These are phyloP conservation scores for Paracyclopina nana DNA, from an alignment of 1,140 invertebrate genomes.

Conservation along the genomic window DNA sequence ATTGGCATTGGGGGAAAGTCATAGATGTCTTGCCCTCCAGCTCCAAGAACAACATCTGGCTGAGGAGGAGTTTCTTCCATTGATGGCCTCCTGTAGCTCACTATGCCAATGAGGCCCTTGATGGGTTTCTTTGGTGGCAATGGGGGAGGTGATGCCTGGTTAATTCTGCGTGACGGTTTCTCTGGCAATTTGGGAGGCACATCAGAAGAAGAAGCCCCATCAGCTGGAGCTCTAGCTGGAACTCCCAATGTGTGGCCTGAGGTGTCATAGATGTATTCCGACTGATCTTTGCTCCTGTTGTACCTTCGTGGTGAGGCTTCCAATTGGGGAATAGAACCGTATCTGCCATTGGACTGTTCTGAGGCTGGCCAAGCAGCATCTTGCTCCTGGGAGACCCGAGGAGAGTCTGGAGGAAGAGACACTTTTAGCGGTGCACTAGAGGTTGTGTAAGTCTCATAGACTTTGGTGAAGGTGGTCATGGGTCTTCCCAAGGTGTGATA, in stretches of 20 bases:
- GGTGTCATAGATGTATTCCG: conserved; percentile 1
- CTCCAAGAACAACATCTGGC: too few relatives aligned
- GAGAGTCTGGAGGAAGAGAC: conserved; percentile 6
- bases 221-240: background rate
- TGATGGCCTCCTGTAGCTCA: too few relatives aligned
- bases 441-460: too few relatives aligned
- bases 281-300: background rate
- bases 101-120: too few relatives aligned
- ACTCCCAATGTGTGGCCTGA: too few relatives aligned
- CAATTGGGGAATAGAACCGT: conserved; percentile 14
- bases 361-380: too few relatives aligned
- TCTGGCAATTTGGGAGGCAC: conserved; percentile 11
- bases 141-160: conserved; percentile 10
- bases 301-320: conserved; percentile 15
- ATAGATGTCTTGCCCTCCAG: conserved; percentile 1
- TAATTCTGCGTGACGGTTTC: background rate
- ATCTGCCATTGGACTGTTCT: background rate
- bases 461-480: too few relatives aligned
- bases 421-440: too few relatives aligned
- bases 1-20: conserved; percentile 6
- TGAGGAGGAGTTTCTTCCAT: too few relatives aligned
- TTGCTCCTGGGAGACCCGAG: too few relatives aligned
- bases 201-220: conserved; percentile 1
- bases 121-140: conserved; percentile 15
- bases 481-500: too few relatives aligned